Conservation (phyloP, 2,888 invertebrate genomes). For the Phyllotreta striolata region DNA sequence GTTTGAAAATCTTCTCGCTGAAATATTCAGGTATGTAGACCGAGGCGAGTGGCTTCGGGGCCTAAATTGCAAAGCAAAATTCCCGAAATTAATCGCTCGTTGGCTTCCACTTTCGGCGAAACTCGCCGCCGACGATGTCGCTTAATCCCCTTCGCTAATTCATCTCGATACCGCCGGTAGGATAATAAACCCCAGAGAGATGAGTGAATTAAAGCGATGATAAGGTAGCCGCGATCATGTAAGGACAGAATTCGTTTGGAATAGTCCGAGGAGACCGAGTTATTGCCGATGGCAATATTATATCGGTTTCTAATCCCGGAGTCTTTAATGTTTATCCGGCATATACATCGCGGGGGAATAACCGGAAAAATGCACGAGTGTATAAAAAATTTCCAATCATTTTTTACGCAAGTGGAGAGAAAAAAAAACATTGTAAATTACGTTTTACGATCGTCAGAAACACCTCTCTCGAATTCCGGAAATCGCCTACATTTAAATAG, state of each 20-base stretch:
- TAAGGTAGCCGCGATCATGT: constrained; percentile 24
- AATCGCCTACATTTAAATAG: constrained; percentile 25
- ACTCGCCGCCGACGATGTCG: not conserved
- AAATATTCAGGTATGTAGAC: no score
- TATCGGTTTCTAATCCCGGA: constrained; percentile 24
- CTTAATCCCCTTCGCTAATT: constrained; percentile 10
- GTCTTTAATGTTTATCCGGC: no score
- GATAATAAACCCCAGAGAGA: constrained; percentile 42
- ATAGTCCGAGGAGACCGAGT: constrained; percentile 22
- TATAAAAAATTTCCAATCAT: no score
- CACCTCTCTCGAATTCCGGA: constrained; percentile 20
- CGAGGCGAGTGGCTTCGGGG: no score
- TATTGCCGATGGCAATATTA: constrained; percentile 20
- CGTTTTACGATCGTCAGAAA: constrained; percentile 16
- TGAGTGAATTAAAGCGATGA: constrained; percentile 12
- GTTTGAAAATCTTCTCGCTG: no score
- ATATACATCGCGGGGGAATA: no score
- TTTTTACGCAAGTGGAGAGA: constrained; percentile 22
- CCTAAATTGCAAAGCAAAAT: no score
- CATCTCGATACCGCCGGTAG: constrained; percentile 34
- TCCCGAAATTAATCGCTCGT: not conserved
- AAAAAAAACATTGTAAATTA: constrained; percentile 13
- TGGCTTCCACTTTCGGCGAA: constrained; percentile 3
- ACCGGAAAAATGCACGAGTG: no score
- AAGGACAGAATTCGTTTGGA: constrained; percentile 25